Percentiles rank a stretch among this genome's conserved stretches.
Conservation (phyloP, 2,113 vertebrate genomes). For the Varanus salvator region DNA sequence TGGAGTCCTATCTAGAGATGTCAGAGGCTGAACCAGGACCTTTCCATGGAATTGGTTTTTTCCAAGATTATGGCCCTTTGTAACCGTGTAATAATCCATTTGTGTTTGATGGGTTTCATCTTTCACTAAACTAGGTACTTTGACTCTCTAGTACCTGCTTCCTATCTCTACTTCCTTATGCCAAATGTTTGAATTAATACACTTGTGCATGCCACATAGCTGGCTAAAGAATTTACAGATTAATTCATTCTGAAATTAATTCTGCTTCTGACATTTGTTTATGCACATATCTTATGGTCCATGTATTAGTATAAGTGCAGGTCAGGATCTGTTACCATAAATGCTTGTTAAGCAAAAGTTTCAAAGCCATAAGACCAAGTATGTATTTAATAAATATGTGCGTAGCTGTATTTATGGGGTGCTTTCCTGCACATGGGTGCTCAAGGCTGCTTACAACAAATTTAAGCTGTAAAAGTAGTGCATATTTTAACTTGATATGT, state of each 20-base stretch:
- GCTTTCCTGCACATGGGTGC: not conserved
- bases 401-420: not conserved
- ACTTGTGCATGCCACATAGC: no score
- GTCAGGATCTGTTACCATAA: not conserved
- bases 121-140: not conserved
- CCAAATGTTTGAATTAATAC: not conserved
- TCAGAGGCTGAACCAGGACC: not conserved
- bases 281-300: not conserved
- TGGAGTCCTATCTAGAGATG: not conserved
- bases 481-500: not conserved
- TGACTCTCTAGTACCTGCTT: not conserved
- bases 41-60: not conserved
- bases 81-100: not conserved
- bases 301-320: not conserved
- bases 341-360: not conserved
- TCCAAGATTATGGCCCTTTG: no score
- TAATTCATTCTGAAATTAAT: not conserved
- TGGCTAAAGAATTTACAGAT: not conserved
- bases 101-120: not conserved
- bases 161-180: not conserved
- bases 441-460: not conserved
- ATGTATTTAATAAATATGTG: not conserved
- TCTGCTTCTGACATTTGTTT: not conserved
- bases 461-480: not conserved
- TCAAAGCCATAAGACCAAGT: not conserved